phyloP scores from a whole-genome alignment of 2,113 vertebrate species.

The Lates calcarifer region DNA sequence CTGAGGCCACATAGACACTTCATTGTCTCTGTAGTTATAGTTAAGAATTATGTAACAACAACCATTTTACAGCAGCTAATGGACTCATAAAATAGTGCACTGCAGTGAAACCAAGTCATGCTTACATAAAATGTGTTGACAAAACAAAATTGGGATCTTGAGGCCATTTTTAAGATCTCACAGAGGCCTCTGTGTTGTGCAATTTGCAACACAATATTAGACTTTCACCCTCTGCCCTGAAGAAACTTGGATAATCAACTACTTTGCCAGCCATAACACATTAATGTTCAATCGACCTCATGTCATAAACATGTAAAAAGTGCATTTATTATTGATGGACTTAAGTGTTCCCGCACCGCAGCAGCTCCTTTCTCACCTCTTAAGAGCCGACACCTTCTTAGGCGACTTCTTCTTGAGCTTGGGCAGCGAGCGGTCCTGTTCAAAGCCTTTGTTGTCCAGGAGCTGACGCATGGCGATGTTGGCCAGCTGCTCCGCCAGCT shows the following conservation, averaged over 20 bases:
- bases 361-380: constrained; percentile 87
- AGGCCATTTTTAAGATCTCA: neutral
- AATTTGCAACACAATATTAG: neutral
- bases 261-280: neutral
- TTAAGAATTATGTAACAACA: neutral
- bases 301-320: neutral
- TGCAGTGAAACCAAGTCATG: neutral
- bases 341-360: neutral
- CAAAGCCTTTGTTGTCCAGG: constrained; percentile 97
- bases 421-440: constrained; percentile 95
- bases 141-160: neutral
- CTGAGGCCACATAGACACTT: neutral
- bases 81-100: neutral
- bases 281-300: neutral
- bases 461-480: constrained; percentile 99
- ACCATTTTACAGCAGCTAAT: neutral
- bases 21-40: too few species aligned
- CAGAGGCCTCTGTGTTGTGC: neutral
- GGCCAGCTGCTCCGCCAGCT: constrained; percentile 97
- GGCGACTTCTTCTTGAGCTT: constrained; percentile 97
- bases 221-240: neutral
- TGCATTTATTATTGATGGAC: constrained; percentile 16
- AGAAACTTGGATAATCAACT: constrained; percentile 2
- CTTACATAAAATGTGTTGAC: constrained; percentile 9
- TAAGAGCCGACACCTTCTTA: constrained; percentile 95